Percentiles rank a stretch among this genome's conserved stretches.
phyloP scores from a whole-genome alignment of 2,888 invertebrate species.

The Tiliacea citrago region DNA sequence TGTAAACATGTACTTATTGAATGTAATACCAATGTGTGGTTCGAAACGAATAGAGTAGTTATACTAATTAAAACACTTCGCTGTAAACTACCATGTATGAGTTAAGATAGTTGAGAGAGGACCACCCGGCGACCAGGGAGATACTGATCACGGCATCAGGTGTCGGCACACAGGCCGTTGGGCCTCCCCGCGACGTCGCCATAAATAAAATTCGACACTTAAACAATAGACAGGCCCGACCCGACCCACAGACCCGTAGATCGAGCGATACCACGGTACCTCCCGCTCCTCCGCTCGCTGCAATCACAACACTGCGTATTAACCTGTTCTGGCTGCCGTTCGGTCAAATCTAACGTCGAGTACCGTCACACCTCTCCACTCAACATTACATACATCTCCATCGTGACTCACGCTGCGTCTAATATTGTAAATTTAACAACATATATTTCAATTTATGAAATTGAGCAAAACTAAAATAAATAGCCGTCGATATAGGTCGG shows the following conservation, averaged over 20 bases:
- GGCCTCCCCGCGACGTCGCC: slow-evolving; percentile 72
- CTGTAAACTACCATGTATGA: slow-evolving; percentile 39
- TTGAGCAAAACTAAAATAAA: slow-evolving; percentile 65
- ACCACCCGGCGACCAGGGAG: slow-evolving; percentile 81
- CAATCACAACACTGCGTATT: slow-evolving; percentile 78
- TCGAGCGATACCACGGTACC: slow-evolving; percentile 79
- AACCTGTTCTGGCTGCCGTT: slow-evolving; percentile 67
- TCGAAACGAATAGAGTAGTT: slow-evolving; percentile 29
- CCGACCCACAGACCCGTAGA: slow-evolving; percentile 75
- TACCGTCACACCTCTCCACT: slow-evolving; percentile 67
- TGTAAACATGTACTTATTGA: slow-evolving; percentile 7
- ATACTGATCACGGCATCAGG: slow-evolving; percentile 85
- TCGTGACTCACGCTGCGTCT: slow-evolving; percentile 14
- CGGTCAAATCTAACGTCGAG: slow-evolving; percentile 49
- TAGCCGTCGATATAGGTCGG: slow-evolving; percentile 75
- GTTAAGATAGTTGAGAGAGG: slow-evolving; percentile 56
- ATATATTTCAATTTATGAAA: slow-evolving; percentile 50
- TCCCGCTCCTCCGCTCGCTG: slow-evolving; percentile 59
- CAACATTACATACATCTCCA: slow-evolving; percentile 56
- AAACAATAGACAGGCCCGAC: slow-evolving; percentile 81
- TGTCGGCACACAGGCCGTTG: slow-evolving; percentile 77
- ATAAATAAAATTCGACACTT: slow-evolving; percentile 87
- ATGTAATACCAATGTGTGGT: slow-evolving; percentile 9
- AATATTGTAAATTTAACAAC: slow-evolving; percentile 26
- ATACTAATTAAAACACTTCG: slow-evolving; percentile 47